A percentile compares a stretch with the other conserved stretches of the same genome.
Evolutionary conservation across 2,888 invertebrate species (phyloP).

Genomic region (Azorinus chamasolen): DNA sequence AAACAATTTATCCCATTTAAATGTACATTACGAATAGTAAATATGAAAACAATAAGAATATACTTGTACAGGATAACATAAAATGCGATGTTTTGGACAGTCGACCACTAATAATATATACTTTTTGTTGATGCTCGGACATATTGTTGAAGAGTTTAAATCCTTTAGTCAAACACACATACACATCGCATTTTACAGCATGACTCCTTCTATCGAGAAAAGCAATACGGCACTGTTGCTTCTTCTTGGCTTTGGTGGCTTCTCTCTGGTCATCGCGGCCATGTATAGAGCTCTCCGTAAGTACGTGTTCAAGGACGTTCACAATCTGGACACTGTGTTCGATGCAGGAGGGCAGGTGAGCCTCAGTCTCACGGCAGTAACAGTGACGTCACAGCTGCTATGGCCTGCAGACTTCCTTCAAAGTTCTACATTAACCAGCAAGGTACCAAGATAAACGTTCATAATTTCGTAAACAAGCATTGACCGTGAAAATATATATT

Average conservation of each 20-base stretch:
- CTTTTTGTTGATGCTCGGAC: too few species aligned
- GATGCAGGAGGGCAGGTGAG: constrained; percentile 78
- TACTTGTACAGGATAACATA: too few species aligned
- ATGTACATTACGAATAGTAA: neutral
- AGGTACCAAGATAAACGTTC: too few species aligned
- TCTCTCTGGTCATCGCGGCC: constrained; percentile 72
- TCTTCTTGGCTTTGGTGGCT: constrained; percentile 76
- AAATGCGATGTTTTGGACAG: too few species aligned
- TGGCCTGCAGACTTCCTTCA: constrained; percentile 79
- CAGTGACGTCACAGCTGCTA: constrained; percentile 76
- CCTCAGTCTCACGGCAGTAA: constrained; percentile 75
- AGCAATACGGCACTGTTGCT: constrained; percentile 68
- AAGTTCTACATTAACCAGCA: constrained; percentile 71
- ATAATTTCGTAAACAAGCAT: too few species aligned
- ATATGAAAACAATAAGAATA: too few species aligned
- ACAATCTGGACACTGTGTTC: constrained; percentile 77
- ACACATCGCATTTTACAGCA: constrained; percentile 24
- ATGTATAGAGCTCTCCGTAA: constrained; percentile 71
- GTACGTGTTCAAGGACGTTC: constrained; percentile 73
- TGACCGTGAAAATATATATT: too few species aligned
- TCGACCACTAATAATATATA: neutral
- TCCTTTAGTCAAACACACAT: too few species aligned
- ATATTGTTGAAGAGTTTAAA: too few species aligned
- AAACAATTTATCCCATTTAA: too few species aligned
- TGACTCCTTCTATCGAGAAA: constrained; percentile 65